A percentile compares a stretch with the other conserved stretches of the same genome.
These are phyloP conservation scores for Poeciliopsis turneri DNA, from an alignment of 2,797 vertebrate species.

Conservation along the genomic window DNA sequence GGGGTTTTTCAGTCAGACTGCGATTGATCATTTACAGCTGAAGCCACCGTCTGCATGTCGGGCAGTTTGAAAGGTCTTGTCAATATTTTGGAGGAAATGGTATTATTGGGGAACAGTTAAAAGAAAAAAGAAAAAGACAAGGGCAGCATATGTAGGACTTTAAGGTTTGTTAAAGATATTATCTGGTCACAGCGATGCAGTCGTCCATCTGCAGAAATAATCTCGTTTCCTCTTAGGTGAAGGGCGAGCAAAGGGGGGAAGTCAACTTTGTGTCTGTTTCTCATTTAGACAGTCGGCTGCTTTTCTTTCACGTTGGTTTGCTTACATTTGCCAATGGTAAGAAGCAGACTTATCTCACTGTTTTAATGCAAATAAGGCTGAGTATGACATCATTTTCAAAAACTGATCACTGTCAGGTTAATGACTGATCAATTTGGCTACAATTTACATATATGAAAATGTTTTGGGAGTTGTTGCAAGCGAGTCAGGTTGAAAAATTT, in stretches of 20 bases:
- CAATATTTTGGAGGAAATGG: background rate
- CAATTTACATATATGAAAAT: slow-evolving; percentile 2
- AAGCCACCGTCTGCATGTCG: background rate
- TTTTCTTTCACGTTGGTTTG: background rate
- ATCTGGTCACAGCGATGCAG: background rate
- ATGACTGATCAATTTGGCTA: background rate
- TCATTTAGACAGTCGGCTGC: background rate
- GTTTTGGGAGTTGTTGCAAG: background rate
- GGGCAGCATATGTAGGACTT: background rate
- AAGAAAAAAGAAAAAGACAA: background rate
- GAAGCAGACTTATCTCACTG: background rate
- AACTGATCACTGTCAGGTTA: background rate
- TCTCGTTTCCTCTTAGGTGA: background rate
- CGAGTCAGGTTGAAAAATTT: background rate
- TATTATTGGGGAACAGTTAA: background rate
- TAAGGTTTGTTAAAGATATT: background rate
- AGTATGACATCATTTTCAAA: too few relatives aligned
- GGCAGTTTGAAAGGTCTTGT: background rate
- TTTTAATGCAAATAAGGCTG: background rate
- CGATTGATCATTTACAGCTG: background rate
- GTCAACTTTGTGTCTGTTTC: background rate
- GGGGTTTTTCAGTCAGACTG: background rate
- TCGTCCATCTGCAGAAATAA: background rate
- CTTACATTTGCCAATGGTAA: background rate
- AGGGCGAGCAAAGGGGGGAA: background rate